Conservation (phyloP, 2,888 invertebrate species). For the Agriopis leucophaearia region DNA sequence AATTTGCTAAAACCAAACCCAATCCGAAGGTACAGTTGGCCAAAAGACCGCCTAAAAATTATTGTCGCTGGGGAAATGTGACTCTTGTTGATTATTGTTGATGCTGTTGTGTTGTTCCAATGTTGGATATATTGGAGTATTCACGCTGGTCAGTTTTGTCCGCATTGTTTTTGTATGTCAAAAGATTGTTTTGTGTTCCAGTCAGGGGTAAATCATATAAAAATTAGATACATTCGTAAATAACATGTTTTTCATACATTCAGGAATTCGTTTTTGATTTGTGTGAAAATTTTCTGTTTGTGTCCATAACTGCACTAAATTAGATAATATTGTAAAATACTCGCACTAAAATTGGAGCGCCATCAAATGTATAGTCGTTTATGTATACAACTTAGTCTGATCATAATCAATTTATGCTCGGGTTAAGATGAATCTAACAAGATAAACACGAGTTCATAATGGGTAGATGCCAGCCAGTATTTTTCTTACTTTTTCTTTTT, state of each 20-base stretch:
- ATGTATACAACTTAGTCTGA: neutral
- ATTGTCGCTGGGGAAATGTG: slow-evolving; percentile 49
- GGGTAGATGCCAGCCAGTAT: neutral
- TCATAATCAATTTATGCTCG: no score
- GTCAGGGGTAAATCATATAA: neutral
- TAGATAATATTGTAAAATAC: neutral
- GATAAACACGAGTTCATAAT: no score
- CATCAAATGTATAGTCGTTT: neutral
- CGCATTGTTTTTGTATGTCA: slow-evolving; percentile 2
- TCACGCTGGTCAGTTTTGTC: neutral
- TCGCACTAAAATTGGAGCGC: no score
- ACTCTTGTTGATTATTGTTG: slow-evolving; percentile 17
- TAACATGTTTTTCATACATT: slow-evolving; percentile 6
- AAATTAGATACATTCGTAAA: slow-evolving; percentile 6
- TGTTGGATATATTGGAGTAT: neutral
- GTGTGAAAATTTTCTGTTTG: neutral
- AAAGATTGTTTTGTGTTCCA: neutral
- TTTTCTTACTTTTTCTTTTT: neutral
- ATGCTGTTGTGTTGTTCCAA: slow-evolving; percentile 1
- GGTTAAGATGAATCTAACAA: no score
- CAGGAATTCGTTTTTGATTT: no score
- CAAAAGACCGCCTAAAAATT: slow-evolving; percentile 32
- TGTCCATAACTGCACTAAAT: neutral
- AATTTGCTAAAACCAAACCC: slow-evolving; percentile 35
- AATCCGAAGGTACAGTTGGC: slow-evolving; percentile 36